Base-by-base conservation (phyloP, 2,888 invertebrate genomes). In the Nasonovia ribisnigri region DNA sequence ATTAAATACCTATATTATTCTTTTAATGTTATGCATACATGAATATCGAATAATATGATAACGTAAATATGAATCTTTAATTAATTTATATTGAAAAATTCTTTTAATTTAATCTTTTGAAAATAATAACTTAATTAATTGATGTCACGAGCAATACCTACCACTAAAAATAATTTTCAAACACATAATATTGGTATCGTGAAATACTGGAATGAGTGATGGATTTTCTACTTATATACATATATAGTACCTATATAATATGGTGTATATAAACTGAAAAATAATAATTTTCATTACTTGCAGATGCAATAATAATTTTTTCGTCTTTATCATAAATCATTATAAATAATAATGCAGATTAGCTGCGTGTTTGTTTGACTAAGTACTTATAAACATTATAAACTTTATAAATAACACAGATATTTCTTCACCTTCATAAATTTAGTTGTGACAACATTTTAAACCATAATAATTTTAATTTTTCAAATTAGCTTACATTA, bases 381-480 rank as follows among this genome's bases (percentile, higher is more conserved):
- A 87, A 92, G 36, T 8, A 43, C 43, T 42, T n/a, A n/a, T n/a
- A 43, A 46, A 91, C 57, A 84, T 84, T 86, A 29, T 46, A 87
- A 60, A 29, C 92, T 67, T 54, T 86, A 57, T 84, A 43, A 86
- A 86, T 36, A 46, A 36, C n/a, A 91, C 24, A 43, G 43, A 92
- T 48, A 60, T 86, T 86, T 92, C 57, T 60, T 86, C 46, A 57
- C 46, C 26, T 86, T 24, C 46, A 46, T 46, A 46, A 86, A 86
- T 57, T 46, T 57, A 57, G 84, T 43, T 36, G n/a, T 91, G 13
- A 86, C 46, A 57, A 46, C 43, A 86, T 54, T 91, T 91, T 43
- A 91, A 86, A 91, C 46, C 86, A 84, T 57, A 77, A 36, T 51
- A 84, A 57, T 57, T 57, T 43, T 20, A 29, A 57, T 84, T 43